These are phyloP conservation scores for Andricus grossulariae DNA, from an alignment of 1,140 invertebrate species.

Conservation along the genomic window DNA sequence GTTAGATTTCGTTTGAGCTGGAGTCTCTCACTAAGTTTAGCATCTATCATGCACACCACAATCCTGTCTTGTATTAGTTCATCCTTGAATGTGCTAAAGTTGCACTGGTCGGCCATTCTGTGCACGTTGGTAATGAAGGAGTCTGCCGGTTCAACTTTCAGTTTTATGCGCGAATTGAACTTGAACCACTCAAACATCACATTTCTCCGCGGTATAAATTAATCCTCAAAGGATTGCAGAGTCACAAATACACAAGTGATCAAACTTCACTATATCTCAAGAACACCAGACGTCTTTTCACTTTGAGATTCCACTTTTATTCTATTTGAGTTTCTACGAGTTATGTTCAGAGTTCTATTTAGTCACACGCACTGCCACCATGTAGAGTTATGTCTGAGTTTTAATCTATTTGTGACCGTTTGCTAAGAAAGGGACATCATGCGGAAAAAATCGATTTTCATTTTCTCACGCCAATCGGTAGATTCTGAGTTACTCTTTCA, in stretches of 20 bases:
- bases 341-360: no score
- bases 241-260: slow-evolving; percentile 19
- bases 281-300: no score
- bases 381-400: not conserved
- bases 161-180: slow-evolving; percentile 63
- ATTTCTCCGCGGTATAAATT: slow-evolving; percentile 67
- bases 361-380: not conserved
- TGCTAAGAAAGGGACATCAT: no score
- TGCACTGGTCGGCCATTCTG: slow-evolving; percentile 61
- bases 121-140: slow-evolving; percentile 63
- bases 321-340: no score
- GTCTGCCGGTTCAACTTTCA: slow-evolving; percentile 58
- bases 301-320: no score
- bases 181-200: slow-evolving; percentile 63
- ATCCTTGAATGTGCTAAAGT: slow-evolving; percentile 62
- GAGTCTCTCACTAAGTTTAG: slow-evolving; percentile 47
- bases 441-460: no score
- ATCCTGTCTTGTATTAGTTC: slow-evolving; percentile 66
- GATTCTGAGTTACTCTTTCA: no score
- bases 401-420: no score
- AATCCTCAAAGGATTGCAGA: slow-evolving; percentile 51
- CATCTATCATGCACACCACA: slow-evolving; percentile 60
- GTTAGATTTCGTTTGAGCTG: no score
- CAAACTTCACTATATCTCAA: no score
- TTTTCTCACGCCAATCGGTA: no score